Base-by-base conservation (phyloP, 2,888 invertebrate genomes). In the Hylaea fasciaria region DNA sequence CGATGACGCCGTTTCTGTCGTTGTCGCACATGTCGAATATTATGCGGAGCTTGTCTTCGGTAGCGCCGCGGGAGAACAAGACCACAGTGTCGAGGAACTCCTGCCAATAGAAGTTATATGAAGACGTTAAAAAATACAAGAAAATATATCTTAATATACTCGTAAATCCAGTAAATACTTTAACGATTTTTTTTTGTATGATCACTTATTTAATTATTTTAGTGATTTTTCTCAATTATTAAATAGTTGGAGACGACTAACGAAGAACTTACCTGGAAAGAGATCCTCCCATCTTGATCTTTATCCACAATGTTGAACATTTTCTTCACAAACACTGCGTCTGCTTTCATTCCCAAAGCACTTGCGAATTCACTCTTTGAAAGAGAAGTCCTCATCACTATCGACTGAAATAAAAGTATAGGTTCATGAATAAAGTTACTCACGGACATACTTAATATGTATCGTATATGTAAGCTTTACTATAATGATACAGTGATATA, bases 11-110 rank as follows among this genome's bases (percentile, higher is more conserved):
- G 74, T 98, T 98, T 13, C 97, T 94, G 80, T 98, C 97, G 73
- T 98, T 97, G 81, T 98, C 98, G 77, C 98, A 98, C 98, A 99
- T 98, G 83, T 98, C 98, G 80, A 98, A 98, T 68, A 99, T 97
- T 35, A 98, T 98, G 5, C 98, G 94, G 37, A 98, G 90, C 77
- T 98, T 98, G 78, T 98, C 98, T 74, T 98, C 98, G 0, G 98
- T 98, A 73, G 97, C 97, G 7, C 98, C 98, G 0, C 97, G 94
- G 0, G 98, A 97, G 82, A 98, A 98, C 1, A 98, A 86, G 0
- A 98, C 96, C 0, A 98, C 98, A 0, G 98, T 98, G 78, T 98
- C 98, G 51, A 99, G 89, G 85, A 99, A 99, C 87, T 98, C 98
- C 94, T 95, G 79, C 3, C 85, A 84, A 59, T n/a, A 14, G 9